phyloP scores from a whole-genome alignment of 2,888 invertebrate genomes.

The Tryphoninae sp. region DNA sequence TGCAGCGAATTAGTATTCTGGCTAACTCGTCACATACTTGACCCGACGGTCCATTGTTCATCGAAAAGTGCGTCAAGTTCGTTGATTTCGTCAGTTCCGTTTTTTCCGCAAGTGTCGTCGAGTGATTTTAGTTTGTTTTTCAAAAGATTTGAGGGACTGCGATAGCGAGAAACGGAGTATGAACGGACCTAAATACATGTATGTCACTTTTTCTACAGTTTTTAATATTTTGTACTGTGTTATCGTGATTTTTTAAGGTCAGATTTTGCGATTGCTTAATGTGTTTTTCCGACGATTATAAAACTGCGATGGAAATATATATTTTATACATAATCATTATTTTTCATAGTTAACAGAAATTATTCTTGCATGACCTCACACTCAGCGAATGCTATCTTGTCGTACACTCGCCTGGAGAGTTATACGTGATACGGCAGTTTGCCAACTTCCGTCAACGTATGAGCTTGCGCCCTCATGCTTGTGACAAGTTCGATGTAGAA shows the following conservation, averaged over 20 bases:
- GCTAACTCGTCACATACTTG: constrained; percentile 1
- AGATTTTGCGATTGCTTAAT: not conserved
- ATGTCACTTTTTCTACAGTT: constrained; percentile 1
- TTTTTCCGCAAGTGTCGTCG: not conserved
- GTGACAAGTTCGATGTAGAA: not conserved
- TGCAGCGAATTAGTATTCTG: not conserved
- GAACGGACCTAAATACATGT: constrained; percentile 16
- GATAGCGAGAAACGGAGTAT: constrained; percentile 4
- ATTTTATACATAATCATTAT: too few relatives aligned
- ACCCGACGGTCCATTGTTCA: constrained; percentile 4
- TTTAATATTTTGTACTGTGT: not conserved
- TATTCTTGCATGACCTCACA: not conserved
- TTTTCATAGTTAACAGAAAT: too few relatives aligned
- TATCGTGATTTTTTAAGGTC: not conserved
- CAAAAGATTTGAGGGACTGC: not conserved
- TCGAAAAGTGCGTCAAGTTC: constrained; percentile 35
- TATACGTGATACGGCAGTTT: not conserved
- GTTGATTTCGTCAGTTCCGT: not conserved
- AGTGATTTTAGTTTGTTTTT: not conserved
- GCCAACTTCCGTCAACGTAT: not conserved
- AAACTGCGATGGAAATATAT: too few relatives aligned
- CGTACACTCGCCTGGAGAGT: not conserved
- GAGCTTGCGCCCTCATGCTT: not conserved
- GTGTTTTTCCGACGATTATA: too few relatives aligned
- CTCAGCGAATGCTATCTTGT: not conserved